Evolutionary conservation across 2,888 invertebrate species (phyloP).

Genomic region (Endomychus coccineus): DNA sequence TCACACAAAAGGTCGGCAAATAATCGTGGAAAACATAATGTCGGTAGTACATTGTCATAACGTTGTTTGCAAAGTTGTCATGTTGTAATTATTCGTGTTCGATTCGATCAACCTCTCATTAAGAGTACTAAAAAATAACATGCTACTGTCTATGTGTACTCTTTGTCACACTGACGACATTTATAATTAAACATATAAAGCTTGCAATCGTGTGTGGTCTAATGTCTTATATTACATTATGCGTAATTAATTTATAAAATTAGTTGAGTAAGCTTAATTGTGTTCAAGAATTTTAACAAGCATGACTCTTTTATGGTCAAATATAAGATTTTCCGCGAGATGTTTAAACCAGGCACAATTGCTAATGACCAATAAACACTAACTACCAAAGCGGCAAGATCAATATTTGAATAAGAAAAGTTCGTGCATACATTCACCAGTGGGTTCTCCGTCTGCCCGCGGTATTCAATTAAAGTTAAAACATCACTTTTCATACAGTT

Average conservation of each 20-base stretch:
- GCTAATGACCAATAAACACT: no score
- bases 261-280: conserved; percentile 24
- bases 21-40: no score
- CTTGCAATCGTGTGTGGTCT: conserved; percentile 32
- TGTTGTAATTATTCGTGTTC: no score
- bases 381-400: no score
- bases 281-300: conserved; percentile 19
- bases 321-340: no score
- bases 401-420: no score
- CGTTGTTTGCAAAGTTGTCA: no score
- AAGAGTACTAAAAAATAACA: conserved; percentile 8
- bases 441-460: conserved; percentile 40
- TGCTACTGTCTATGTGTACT: conserved; percentile 22
- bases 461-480: conserved; percentile 32
- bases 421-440: conserved; percentile 33
- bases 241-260: conserved; percentile 21
- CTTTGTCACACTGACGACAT: conserved; percentile 27
- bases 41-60: no score
- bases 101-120: conserved; percentile 12
- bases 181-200: conserved; percentile 28
- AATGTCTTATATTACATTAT: conserved; percentile 21
- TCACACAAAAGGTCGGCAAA: no score
- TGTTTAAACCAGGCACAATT: no score
- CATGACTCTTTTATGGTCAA: conserved; percentile 3
- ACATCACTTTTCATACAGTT: neutral